Conservation (phyloP, 1,140 invertebrate species). For the Drosophila kanapiae region DNA sequence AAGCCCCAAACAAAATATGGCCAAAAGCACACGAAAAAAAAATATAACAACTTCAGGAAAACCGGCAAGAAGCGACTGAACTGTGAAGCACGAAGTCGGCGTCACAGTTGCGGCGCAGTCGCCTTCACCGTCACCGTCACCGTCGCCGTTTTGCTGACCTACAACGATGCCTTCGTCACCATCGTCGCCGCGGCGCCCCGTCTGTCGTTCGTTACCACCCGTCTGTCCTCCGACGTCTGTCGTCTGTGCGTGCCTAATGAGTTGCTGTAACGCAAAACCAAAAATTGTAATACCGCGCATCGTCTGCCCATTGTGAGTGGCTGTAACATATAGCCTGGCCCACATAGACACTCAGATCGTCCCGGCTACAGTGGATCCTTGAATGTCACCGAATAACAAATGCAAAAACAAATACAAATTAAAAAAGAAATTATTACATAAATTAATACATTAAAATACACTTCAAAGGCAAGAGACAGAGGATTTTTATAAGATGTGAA, state of each 20-base stretch:
- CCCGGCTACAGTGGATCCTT: slow-evolving; percentile 10
- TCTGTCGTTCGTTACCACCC: slow-evolving; percentile 16
- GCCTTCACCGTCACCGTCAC: slow-evolving; percentile 7
- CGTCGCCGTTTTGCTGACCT: slow-evolving; percentile 54
- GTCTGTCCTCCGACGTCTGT: slow-evolving; percentile 21
- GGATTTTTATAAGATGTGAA: no score
- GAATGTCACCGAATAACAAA: no score
- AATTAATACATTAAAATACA: not conserved
- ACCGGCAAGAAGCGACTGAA: slow-evolving; percentile 51
- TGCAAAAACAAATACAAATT: not conserved
- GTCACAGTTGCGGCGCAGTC: slow-evolving; percentile 9
- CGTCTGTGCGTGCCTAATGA: slow-evolving; percentile 82
- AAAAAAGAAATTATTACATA: not conserved
- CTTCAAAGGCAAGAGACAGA: no score
- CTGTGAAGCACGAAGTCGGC: slow-evolving; percentile 46
- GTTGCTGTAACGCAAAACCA: slow-evolving; percentile 77
- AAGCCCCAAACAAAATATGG: slow-evolving; percentile 27
- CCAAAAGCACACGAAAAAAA: slow-evolving; percentile 7
- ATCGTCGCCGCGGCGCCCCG: slow-evolving; percentile 18
- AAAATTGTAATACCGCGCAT: slow-evolving; percentile 48
- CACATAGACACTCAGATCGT: slow-evolving; percentile 42
- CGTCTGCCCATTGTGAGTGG: slow-evolving; percentile 60
- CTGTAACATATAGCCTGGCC: slow-evolving; percentile 67
- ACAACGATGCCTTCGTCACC: slow-evolving; percentile 61
- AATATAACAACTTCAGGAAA: slow-evolving; percentile 15